Percentiles rank a stretch among this genome's conserved stretches.
These are phyloP conservation scores for Chrysina gloriosa DNA, from an alignment of 2,888 invertebrate genomes.

Conservation along the genomic window DNA sequence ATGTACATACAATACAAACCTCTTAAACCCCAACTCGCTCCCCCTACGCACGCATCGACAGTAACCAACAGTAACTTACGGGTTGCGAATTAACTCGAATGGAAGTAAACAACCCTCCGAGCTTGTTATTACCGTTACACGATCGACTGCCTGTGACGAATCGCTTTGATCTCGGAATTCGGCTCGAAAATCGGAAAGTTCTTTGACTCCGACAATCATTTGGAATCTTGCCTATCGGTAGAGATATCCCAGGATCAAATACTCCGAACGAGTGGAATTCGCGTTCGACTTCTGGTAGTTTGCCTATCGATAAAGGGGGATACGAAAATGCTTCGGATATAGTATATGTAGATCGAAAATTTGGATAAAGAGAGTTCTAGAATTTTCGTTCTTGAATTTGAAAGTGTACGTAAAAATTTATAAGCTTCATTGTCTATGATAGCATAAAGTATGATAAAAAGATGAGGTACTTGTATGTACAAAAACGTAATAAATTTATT, in stretches of 20 bases:
- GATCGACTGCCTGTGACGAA: not conserved
- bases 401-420: too few species aligned
- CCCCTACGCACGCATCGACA: too few species aligned
- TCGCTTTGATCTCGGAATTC: slow-evolving; percentile 9
- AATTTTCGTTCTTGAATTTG: too few species aligned
- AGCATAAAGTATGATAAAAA: too few species aligned
- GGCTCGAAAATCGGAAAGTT: not conserved
- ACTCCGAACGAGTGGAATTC: not conserved
- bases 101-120: slow-evolving; percentile 9
- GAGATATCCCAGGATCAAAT: not conserved
- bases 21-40: too few species aligned
- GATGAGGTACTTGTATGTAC: too few species aligned
- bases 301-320: not conserved
- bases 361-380: too few species aligned
- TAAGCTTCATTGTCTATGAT: too few species aligned
- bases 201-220: slow-evolving; percentile 2
- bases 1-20: too few species aligned
- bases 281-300: not conserved
- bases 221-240: not conserved
- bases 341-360: too few species aligned
- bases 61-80: not conserved
- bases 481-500: too few species aligned
- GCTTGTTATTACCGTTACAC: not conserved
- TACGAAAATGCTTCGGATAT: too few species aligned
- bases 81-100: not conserved